phyloP scores from a whole-genome alignment of 2,888 invertebrate species.

The Brassicogethes aeneus region DNA sequence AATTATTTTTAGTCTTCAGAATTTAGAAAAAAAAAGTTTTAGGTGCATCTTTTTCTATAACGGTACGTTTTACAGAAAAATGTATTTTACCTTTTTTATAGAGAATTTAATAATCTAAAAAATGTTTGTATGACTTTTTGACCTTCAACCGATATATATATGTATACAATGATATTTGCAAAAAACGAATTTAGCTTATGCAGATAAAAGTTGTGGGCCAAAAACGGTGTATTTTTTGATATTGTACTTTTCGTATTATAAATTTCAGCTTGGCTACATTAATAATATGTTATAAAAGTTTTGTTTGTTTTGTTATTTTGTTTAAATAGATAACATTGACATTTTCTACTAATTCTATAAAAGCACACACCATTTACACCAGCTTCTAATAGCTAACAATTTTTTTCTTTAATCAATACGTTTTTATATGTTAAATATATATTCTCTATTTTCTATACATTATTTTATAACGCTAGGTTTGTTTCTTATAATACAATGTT shows the following conservation, averaged over 20 bases:
- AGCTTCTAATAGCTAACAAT: background rate
- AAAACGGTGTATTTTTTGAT: background rate
- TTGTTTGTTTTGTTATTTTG: background rate
- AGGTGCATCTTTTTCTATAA: background rate
- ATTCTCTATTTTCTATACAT: conserved; percentile 1
- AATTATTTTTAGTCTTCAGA: background rate
- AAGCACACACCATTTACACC: background rate
- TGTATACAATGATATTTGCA: too few species aligned
- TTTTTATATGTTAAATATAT: conserved; percentile 1
- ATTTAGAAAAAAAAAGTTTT: background rate
- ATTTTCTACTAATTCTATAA: background rate
- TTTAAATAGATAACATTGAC: background rate
- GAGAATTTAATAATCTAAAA: too few species aligned
- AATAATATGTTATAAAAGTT: too few species aligned
- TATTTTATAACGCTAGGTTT: background rate
- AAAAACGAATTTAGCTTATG: too few species aligned
- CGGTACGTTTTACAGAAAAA: background rate
- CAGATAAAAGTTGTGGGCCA: background rate
- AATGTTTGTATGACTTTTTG: too few species aligned
- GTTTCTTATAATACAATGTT: background rate
- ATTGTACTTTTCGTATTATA: background rate
- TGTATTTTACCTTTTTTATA: too few species aligned
- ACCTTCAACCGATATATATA: too few species aligned
- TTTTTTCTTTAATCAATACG: too few species aligned
- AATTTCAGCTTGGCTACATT: too few species aligned